Conservation (phyloP, 2,797 vertebrate genomes). For the Sebastes ruberrimus region DNA sequence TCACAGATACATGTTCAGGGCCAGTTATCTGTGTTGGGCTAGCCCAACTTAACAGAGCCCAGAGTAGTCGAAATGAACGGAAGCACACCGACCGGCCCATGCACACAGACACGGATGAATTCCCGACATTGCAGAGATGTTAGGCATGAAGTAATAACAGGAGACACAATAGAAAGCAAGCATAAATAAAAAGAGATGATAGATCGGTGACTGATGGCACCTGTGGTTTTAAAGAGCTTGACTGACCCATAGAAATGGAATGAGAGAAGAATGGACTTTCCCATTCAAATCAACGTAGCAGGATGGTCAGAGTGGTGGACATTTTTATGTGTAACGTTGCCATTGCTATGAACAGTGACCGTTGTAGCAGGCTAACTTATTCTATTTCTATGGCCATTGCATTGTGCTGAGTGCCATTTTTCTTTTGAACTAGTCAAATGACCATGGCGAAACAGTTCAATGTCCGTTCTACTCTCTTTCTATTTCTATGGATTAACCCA, state of each 20-base stretch:
- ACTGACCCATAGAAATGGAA: slow-evolving; percentile 1
- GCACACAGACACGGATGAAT: slow-evolving; percentile 59
- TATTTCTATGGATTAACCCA: neutral
- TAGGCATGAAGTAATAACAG: slow-evolving; percentile 63
- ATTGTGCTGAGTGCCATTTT: neutral
- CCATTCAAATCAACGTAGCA: neutral
- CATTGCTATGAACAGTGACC: neutral
- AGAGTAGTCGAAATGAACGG: slow-evolving; percentile 41
- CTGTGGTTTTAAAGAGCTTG: slow-evolving; percentile 12
- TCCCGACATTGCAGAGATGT: slow-evolving; percentile 67
- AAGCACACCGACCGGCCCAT: slow-evolving; percentile 71
- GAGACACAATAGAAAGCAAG: slow-evolving; percentile 59
- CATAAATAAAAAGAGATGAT: slow-evolving; percentile 57
- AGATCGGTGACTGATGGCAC: slow-evolving; percentile 25
- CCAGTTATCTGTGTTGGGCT: slow-evolving; percentile 7
- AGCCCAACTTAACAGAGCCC: slow-evolving; percentile 11
- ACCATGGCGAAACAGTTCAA: neutral
- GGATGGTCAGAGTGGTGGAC: neutral
- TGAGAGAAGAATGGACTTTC: neutral
- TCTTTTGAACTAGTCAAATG: neutral
- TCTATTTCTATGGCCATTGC: too few relatives aligned
- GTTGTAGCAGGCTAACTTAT: neutral
- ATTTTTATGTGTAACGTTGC: neutral
- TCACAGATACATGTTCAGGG: slow-evolving; percentile 27
- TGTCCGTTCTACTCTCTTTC: neutral